Evolutionary conservation across 2,888 invertebrate species (phyloP).

Genomic region (Caenorhabditis angaria): DNA sequence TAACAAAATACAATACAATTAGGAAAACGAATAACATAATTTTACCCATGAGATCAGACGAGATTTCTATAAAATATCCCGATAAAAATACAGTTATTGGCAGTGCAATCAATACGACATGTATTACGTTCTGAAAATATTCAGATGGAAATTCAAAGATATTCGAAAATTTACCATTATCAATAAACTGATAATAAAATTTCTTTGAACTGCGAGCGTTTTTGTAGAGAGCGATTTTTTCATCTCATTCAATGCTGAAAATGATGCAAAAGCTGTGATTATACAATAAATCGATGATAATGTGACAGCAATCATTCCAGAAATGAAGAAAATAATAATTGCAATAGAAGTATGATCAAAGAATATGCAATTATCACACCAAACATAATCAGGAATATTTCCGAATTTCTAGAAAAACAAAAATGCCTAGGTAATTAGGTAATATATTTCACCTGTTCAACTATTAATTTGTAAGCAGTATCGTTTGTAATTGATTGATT

Average conservation of each 20-base stretch:
- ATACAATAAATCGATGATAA: background rate
- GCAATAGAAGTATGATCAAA: background rate
- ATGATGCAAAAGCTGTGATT: background rate
- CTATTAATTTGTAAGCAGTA: no score
- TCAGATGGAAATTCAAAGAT: background rate
- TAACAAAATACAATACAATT: background rate
- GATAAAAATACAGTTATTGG: no score
- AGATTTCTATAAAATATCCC: background rate
- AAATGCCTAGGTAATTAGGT: no score
- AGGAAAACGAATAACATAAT: no score
- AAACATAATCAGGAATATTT: background rate
- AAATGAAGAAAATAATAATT: background rate
- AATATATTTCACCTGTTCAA: no score
- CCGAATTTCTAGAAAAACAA: background rate
- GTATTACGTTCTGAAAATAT: background rate
- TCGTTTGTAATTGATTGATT: no score
- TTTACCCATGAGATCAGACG: no score
- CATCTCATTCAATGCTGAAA: background rate
- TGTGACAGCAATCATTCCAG: background rate
- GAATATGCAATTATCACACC: background rate
- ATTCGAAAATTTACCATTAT: background rate
- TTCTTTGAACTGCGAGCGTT: background rate
- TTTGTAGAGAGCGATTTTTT: background rate
- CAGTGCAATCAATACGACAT: background rate
- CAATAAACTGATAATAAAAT: background rate